Evolutionary conservation across 2,888 invertebrate species (phyloP), one percentile per base, ranked within the genome.

Genomic region (Drosophila seclusa): DNA sequence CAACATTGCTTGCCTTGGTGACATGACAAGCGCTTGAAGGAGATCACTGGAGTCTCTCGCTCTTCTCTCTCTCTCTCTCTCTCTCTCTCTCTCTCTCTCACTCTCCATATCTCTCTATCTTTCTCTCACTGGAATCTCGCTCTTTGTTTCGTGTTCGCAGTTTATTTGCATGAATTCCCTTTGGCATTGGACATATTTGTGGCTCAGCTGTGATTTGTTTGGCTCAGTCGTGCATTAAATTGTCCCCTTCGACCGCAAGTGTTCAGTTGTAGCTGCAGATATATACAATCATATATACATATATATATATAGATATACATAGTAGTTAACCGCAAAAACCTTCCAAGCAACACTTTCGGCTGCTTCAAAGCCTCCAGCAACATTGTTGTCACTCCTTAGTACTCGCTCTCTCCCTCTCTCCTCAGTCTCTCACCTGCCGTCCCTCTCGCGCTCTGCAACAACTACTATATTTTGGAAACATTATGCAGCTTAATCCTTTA

Each of bases 401-500:
- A 16, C 48, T 52, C 21, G 2, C 40, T 68, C 50, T 61, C 21
- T 18, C 48, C 31, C 53, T 40, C 50, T 52, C 34, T 38, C 34
- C 49, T 13, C 24, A 11, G 16, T 31, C 42, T 40, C 38, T 34
- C 27, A 6, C 53, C 49, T 52, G 11, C n/a, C 34, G 60, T 16
- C 42, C 6, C 42, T 59, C 49, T 48, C 50, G 18, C 45, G 48
- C 27, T 1, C 29, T 27, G 24, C 60, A 55, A 31, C 63, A 24
- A 34, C 67, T 68, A 62, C 67, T 79, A 83, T 86, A 83, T 87
- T 89, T 87, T 83, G 87, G 76, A 87, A 87, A 87, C 84, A 89
- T 87, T 87, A 87, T 89, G 89, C 81, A 80, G 76, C 64, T 64
- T 89, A 87, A 87, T 87, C 87, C 85, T 80, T 87, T 87, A 87